Conservation (phyloP, 2,888 invertebrate genomes). For the Lithosia quadra region DNA sequence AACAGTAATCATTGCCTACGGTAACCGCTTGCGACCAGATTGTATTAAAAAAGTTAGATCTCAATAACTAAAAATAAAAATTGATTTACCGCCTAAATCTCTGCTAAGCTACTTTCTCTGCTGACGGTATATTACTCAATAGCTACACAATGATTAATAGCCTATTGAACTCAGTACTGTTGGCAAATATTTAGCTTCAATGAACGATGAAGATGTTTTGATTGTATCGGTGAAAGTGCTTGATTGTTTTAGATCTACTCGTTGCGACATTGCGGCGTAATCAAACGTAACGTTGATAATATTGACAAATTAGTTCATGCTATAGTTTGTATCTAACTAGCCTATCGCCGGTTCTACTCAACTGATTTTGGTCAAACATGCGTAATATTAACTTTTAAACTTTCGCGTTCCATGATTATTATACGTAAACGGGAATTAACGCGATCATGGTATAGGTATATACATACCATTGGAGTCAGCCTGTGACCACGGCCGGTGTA, state of each 20-base stretch:
- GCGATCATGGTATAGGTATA: too few relatives aligned
- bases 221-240: conserved; percentile 1
- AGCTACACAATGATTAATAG: conserved; percentile 11
- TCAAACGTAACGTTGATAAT: background rate
- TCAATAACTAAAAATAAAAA: background rate
- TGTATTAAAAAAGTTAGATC: background rate
- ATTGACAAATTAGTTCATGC: background rate
- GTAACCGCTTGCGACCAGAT: background rate
- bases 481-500: too few relatives aligned
- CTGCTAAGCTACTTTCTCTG: background rate
- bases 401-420: too few relatives aligned
- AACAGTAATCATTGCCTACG: background rate
- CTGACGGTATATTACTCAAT: background rate
- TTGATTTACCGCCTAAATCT: background rate
- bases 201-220: conserved; percentile 11
- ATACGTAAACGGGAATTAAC: too few relatives aligned
- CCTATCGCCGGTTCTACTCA: too few relatives aligned
- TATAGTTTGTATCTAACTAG: too few relatives aligned
- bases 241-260: conserved; percentile 4
- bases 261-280: background rate
- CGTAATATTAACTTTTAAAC: too few relatives aligned
- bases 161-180: background rate
- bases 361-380: too few relatives aligned
- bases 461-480: too few relatives aligned
- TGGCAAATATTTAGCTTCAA: conserved; percentile 3